Evolutionary conservation across 2,797 vertebrate genomes (phyloP).

Genomic region (Petrocephalus sullivani): DNA sequence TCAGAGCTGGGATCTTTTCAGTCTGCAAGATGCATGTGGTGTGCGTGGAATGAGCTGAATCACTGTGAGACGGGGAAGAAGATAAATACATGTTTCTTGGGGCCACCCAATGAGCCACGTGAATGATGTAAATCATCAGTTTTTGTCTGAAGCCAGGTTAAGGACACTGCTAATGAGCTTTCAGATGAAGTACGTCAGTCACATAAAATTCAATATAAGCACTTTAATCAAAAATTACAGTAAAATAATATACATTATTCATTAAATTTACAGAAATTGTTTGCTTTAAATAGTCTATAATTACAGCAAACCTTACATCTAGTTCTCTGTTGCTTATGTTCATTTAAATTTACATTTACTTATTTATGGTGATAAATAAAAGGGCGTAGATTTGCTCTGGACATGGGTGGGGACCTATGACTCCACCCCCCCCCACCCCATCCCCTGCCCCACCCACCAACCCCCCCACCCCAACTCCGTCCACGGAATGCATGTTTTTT

Average conservation of each 20-base stretch:
- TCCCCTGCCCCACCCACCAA: too few relatives aligned
- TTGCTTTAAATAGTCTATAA: neutral
- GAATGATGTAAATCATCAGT: neutral
- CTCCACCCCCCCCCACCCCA: too few relatives aligned
- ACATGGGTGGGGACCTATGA: too few relatives aligned
- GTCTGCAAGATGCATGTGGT: slow-evolving; percentile 35
- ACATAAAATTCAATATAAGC: neutral
- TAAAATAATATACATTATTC: neutral
- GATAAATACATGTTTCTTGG: neutral
- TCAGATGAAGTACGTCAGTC: neutral
- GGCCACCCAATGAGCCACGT: neutral
- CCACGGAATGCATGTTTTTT: too few relatives aligned
- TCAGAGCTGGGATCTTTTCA: slow-evolving; percentile 41
- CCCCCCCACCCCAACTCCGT: too few relatives aligned
- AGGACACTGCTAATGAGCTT: neutral
- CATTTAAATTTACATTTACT: neutral
- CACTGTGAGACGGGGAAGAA: neutral
- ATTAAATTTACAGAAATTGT: neutral
- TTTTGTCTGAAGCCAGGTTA: neutral
- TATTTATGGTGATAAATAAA: neutral
- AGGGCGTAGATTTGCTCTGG: neutral
- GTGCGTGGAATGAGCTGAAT: slow-evolving; percentile 14
- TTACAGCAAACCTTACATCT: neutral
- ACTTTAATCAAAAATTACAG: neutral
- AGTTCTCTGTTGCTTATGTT: neutral